Evolutionary conservation across 2,888 invertebrate species (phyloP).

Genomic region (Atethmia centrago): DNA sequence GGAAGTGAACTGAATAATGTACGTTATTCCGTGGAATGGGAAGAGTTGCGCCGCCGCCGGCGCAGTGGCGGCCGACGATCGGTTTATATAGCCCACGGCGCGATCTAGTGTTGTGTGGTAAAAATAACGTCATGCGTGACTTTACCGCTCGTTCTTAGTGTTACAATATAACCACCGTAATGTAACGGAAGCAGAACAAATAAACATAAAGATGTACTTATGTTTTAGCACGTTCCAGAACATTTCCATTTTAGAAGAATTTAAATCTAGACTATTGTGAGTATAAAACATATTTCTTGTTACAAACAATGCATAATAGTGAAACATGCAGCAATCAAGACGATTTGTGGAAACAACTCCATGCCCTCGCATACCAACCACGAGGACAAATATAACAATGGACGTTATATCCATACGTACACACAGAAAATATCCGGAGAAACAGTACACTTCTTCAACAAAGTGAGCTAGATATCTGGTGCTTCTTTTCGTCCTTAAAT

Average conservation of each 20-base stretch:
- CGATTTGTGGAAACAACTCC: neutral
- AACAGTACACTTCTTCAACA: neutral
- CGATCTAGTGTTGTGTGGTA: constrained; percentile 7
- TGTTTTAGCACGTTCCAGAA: constrained; percentile 19
- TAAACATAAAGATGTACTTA: constrained; percentile 32
- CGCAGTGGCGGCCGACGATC: constrained; percentile 31
- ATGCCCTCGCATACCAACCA: neutral
- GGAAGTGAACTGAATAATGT: constrained; percentile 26
- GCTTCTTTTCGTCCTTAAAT: neutral
- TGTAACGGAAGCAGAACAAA: constrained; percentile 46
- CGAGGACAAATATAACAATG: neutral
- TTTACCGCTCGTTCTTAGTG: constrained; percentile 30
- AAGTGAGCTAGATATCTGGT: neutral
- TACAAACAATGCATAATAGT: neutral
- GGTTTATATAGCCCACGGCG: constrained; percentile 5
- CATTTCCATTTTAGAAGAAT: constrained; percentile 13
- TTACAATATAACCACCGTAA: constrained; percentile 38
- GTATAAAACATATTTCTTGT: neutral
- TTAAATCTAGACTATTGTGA: neutral
- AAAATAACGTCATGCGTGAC: constrained; percentile 45
- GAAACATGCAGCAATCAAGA: neutral
- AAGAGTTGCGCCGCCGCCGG: constrained; percentile 32
- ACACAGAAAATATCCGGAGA: neutral
- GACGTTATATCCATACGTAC: too few relatives aligned
- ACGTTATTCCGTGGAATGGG: constrained; percentile 39